Base-by-base conservation (phyloP, 1,140 invertebrate species). In the Copidosoma floridanum region DNA sequence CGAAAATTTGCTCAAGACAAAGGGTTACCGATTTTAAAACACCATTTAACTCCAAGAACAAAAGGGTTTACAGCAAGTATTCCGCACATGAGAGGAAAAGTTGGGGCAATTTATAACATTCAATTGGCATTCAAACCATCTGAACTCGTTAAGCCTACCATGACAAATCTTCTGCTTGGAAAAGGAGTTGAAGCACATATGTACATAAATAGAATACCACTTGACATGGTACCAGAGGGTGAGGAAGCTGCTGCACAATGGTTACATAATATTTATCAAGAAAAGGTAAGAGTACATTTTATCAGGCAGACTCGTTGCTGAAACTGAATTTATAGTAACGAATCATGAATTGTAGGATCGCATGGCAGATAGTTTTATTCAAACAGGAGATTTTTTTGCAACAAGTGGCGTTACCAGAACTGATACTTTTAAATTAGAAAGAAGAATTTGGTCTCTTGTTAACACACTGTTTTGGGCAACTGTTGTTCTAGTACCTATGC, bases 21-120 rank as follows among this genome's bases (percentile, higher is more conserved):
- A 66, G 91, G 92, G 65, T 83, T 97, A 64, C 89, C 92, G 3
- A 76, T 87, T 66, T 81, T 97, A 26, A 93, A 95, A 68, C 88
- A 97, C 74, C 94, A 97, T 79, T 82, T 98, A 27, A 88, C 93
- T 29, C 96, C 96, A n/a, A 83, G 95, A 48, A 94, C 94, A 3
- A 92, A 90, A 77, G 96, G 96, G 11, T 98, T 98, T 74, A 87
- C 84, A 1, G 86, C 87, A 40, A 91, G 89, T 72, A 71, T 93
- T 57, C 86, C 85, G 12, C 81, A 86, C 50, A 84, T 93, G 68
- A 85, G 85, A 70, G 86, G 84, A 5, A 91, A 89, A 80, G 86
- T 93, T 57, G 85, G 86, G 18, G 91, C 89, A n/a, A 86, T 96
- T 44, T 94, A 94, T 71, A 90, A 95, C 72, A 88, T 92, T 70